These are phyloP conservation scores for Hololepta plana DNA, from an alignment of 2,888 invertebrate genomes.

Conservation along the genomic window DNA sequence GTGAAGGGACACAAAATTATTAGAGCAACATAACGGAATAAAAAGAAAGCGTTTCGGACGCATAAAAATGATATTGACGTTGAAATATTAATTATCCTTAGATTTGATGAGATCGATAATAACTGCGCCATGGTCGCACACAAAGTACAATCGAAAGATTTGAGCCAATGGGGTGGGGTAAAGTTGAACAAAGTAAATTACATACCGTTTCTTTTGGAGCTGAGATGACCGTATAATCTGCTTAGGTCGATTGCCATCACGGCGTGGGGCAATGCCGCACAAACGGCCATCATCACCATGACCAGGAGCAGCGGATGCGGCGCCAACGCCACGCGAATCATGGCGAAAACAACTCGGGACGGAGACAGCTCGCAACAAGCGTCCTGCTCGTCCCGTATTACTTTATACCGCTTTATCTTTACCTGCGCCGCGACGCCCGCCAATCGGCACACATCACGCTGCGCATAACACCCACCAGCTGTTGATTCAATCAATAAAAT, in stretches of 20 bases:
- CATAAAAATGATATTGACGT: too few species aligned
- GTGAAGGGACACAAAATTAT: too few species aligned
- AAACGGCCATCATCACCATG: constrained; percentile 36
- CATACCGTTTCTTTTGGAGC: constrained; percentile 54
- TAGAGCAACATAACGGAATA: too few species aligned
- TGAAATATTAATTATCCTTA: too few species aligned
- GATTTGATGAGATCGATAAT: too few species aligned
- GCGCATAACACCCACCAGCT: constrained; percentile 20
- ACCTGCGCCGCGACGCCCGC: constrained; percentile 17
- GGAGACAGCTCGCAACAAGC: constrained; percentile 20
- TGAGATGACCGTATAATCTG: constrained; percentile 60
- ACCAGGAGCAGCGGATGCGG: constrained; percentile 25
- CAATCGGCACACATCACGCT: constrained; percentile 12
- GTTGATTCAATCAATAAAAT: constrained; percentile 17
- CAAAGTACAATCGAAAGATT: neutral
- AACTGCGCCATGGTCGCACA: too few species aligned
- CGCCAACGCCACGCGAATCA: constrained; percentile 24
- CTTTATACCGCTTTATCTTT: constrained; percentile 12
- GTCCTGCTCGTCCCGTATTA: constrained; percentile 15
- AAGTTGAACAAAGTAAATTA: constrained; percentile 11
- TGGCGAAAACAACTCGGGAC: constrained; percentile 21
- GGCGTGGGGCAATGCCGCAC: constrained; percentile 45
- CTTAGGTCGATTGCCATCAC: constrained; percentile 62
- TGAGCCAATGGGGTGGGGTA: neutral
- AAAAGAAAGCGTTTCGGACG: too few species aligned